These are phyloP conservation scores for Apantesis nais DNA, from an alignment of 2,888 invertebrate genomes.

Conservation along the genomic window DNA sequence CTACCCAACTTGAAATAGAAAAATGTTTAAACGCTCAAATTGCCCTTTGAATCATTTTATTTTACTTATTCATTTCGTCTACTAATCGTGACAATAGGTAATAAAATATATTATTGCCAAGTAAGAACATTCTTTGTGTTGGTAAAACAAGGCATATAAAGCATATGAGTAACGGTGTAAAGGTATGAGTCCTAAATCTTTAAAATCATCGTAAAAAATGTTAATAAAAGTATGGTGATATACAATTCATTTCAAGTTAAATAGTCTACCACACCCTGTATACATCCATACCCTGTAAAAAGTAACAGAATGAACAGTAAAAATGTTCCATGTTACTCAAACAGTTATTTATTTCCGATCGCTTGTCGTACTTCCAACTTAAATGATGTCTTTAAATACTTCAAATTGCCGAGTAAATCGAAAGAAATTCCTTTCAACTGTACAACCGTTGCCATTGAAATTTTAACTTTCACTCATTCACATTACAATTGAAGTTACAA, in stretches of 20 bases:
- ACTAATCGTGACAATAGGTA: too few species aligned
- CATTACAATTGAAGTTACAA: slow-evolving; percentile 32
- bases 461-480: slow-evolving; percentile 35
- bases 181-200: too few species aligned
- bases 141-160: too few species aligned
- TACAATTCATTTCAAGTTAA: not conserved
- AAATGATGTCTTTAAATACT: slow-evolving; percentile 50
- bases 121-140: too few species aligned
- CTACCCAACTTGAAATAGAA: too few species aligned
- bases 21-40: too few species aligned
- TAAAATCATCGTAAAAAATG: too few species aligned
- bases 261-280: not conserved
- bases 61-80: too few species aligned
- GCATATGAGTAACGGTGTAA: too few species aligned
- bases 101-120: too few species aligned
- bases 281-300: not conserved
- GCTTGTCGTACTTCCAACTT: slow-evolving; percentile 39
- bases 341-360: slow-evolving; percentile 42
- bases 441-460: slow-evolving; percentile 28
- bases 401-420: slow-evolving; percentile 48
- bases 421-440: slow-evolving; percentile 42
- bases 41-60: too few species aligned
- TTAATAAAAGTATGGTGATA: not conserved
- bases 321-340: not conserved
- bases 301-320: not conserved